Evolutionary conservation across 2,113 vertebrate genomes (phyloP).

Genomic region (Aldabrachelys gigantea): DNA sequence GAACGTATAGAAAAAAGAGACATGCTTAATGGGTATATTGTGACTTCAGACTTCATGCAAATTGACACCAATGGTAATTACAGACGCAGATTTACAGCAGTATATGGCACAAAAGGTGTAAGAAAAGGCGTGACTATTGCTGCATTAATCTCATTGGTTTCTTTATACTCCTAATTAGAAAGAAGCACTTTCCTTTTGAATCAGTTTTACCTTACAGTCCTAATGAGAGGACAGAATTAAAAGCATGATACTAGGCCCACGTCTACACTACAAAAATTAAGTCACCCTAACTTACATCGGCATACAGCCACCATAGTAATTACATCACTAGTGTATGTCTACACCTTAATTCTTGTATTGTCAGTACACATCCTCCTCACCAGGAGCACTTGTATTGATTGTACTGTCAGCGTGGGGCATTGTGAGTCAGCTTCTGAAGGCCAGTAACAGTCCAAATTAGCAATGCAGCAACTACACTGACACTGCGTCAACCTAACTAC

Average conservation of each 20-base stretch:
- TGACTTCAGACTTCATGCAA: not conserved
- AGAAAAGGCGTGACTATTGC: slow-evolving; percentile 29
- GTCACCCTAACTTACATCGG: too few species aligned
- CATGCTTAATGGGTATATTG: not conserved
- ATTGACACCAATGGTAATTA: not conserved
- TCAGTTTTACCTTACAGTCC: not conserved
- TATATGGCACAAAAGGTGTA: not conserved
- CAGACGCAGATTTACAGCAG: not conserved
- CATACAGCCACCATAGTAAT: too few species aligned
- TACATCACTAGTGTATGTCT: too few species aligned
- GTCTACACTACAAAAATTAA: too few species aligned
- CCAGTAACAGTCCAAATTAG: too few species aligned
- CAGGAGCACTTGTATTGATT: too few species aligned
- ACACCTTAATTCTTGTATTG: too few species aligned
- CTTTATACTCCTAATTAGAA: not conserved
- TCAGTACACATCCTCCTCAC: too few species aligned
- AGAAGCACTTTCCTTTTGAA: not conserved
- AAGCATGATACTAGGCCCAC: not conserved
- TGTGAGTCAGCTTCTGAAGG: too few species aligned
- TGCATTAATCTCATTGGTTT: slow-evolving; percentile 17
- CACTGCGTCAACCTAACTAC: too few species aligned
- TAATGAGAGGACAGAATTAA: slow-evolving; percentile 34
- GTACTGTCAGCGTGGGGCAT: too few species aligned
- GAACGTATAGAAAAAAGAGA: not conserved
- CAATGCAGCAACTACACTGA: too few species aligned